These are phyloP conservation scores for Chironomus striatipennis DNA, from an alignment of 1,140 invertebrate species.

Conservation along the genomic window DNA sequence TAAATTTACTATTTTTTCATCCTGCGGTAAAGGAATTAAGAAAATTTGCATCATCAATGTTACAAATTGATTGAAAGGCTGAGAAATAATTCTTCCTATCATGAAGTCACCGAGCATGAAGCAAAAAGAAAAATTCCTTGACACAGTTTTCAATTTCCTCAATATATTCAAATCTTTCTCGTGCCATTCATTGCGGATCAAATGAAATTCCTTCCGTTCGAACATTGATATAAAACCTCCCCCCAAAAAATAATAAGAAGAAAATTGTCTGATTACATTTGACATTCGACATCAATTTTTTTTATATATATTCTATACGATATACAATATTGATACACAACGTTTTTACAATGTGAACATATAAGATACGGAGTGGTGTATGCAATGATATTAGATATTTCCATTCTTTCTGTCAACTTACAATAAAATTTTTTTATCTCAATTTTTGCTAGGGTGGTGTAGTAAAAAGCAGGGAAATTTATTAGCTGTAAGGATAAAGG, in stretches of 20 bases:
- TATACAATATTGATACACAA: too few species aligned
- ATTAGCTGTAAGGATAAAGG: too few species aligned
- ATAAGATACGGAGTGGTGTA: too few species aligned
- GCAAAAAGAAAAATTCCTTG: neutral
- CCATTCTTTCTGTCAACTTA: too few species aligned
- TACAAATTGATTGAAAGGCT: neutral
- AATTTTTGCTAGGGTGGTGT: too few species aligned
- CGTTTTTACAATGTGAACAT: too few species aligned
- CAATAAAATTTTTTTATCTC: too few species aligned
- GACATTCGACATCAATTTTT: slow-evolving; percentile 8
- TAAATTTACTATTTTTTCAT: neutral
- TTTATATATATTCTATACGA: too few species aligned
- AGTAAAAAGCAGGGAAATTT: too few species aligned
- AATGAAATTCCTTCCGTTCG: slow-evolving; percentile 2
- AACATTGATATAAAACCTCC: neutral
- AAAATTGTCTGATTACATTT: slow-evolving; percentile 13
- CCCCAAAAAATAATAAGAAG: neutral
- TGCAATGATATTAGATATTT: too few species aligned
- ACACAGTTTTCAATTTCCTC: slow-evolving; percentile 2
- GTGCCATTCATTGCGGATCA: neutral
- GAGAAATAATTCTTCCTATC: neutral
- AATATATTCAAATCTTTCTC: neutral
- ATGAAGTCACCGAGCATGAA: neutral
- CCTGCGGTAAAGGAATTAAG: neutral
- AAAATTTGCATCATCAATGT: neutral